Percentiles rank a stretch among this genome's conserved stretches.
These are phyloP conservation scores for Clupea harengus DNA, from an alignment of 2,113 vertebrate species.

Conservation along the genomic window DNA sequence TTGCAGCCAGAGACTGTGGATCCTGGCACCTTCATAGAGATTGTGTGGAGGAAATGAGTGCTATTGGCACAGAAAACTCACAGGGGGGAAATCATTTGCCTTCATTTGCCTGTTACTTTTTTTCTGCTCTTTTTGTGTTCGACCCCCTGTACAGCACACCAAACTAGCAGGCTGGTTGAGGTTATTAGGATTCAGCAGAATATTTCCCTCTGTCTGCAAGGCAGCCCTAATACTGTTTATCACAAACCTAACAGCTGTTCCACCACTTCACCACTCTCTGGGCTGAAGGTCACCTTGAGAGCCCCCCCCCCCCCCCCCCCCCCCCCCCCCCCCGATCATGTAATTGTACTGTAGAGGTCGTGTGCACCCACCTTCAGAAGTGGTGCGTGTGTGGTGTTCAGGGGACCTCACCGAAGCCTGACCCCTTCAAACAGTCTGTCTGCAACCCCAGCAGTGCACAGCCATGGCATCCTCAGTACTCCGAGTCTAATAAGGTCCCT, in stretches of 20 bases:
- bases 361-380: not conserved
- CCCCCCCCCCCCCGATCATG: not conserved
- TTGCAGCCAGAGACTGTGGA: not conserved
- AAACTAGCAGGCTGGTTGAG: conserved; percentile 2
- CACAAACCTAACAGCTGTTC: not conserved
- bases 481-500: not conserved
- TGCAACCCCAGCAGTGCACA: not conserved
- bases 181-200: not conserved
- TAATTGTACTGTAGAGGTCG: not conserved
- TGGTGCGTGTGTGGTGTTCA: not conserved
- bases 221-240: not conserved
- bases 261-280: not conserved
- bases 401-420: not conserved
- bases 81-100: not conserved
- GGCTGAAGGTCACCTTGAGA: not conserved
- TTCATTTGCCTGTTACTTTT: not conserved
- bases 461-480: not conserved
- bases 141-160: not conserved
- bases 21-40: not conserved
- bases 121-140: not conserved
- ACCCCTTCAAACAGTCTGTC: not conserved
- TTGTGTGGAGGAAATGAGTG: not conserved
- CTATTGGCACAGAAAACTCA: not conserved
- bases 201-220: not conserved
- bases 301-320: not conserved